Conservation (phyloP, 1,140 invertebrate genomes). For the Drosophila suzukii region DNA sequence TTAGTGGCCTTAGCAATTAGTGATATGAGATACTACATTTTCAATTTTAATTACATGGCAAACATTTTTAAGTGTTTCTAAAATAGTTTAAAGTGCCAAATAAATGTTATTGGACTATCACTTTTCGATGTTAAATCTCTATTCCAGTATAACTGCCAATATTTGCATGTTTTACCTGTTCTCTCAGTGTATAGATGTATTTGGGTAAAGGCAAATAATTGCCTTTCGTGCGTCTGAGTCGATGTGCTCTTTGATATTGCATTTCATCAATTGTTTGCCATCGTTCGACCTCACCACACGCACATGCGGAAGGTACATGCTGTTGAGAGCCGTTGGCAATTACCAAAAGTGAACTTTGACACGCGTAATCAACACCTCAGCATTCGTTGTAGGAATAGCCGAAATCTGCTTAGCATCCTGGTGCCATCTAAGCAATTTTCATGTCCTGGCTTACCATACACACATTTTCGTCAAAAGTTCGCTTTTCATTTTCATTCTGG, state of each 20-base stretch:
- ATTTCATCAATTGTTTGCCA: slow-evolving; percentile 52
- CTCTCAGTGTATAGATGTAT: not conserved
- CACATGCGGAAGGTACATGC: not conserved
- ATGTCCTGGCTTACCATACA: slow-evolving; percentile 24
- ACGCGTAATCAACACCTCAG: slow-evolving; percentile 67
- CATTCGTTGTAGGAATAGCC: slow-evolving; percentile 24
- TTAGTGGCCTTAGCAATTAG: not conserved
- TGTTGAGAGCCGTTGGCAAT: slow-evolving; percentile 45
- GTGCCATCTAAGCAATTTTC: slow-evolving; percentile 38
- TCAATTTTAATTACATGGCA: too few relatives aligned
- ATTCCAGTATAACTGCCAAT: too few relatives aligned
- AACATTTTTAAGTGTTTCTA: too few relatives aligned
- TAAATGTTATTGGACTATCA: too few relatives aligned
- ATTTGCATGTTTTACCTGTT: too few relatives aligned
- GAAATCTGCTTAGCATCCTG: slow-evolving; percentile 63
- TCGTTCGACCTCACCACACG: slow-evolving; percentile 44
- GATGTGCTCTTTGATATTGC: slow-evolving; percentile 46
- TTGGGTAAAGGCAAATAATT: slow-evolving; percentile 16
- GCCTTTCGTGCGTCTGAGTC: slow-evolving; percentile 14
- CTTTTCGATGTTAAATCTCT: too few relatives aligned
- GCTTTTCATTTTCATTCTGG: slow-evolving; percentile 50
- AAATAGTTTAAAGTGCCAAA: too few relatives aligned
- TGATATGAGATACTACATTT: too few relatives aligned
- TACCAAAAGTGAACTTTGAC: slow-evolving; percentile 47
- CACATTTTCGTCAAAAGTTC: slow-evolving; percentile 59